Percentiles rank a stretch among this genome's conserved stretches.
phyloP scores from a whole-genome alignment of 2,113 vertebrate species.

The Azemiops feae region DNA sequence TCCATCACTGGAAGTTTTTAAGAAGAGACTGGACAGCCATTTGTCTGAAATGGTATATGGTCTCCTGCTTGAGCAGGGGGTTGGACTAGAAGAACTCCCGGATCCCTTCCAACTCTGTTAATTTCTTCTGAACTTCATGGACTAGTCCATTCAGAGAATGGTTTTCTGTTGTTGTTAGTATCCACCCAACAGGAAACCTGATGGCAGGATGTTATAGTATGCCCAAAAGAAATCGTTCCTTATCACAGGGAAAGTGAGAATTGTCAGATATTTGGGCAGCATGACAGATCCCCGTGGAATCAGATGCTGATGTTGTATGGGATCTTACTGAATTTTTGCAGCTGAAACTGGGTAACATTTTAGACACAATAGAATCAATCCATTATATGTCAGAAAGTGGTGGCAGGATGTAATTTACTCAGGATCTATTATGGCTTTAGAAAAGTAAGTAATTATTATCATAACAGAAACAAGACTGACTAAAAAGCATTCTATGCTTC shows the following conservation, averaged over 20 bases:
- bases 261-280: not conserved
- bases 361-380: not conserved
- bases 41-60: not conserved
- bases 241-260: not conserved
- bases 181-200: not conserved
- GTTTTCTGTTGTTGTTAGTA: not conserved
- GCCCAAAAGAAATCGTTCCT: not conserved
- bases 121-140: not conserved
- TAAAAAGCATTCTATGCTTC: not conserved
- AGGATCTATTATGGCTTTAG: slow-evolving; percentile 12
- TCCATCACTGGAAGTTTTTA: not conserved
- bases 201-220: not conserved
- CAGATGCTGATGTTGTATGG: not conserved
- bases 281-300: not conserved
- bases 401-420: slow-evolving; percentile 22
- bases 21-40: not conserved
- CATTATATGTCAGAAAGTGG: not conserved
- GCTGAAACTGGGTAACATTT: not conserved
- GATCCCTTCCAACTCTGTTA: not conserved
- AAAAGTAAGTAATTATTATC: not conserved
- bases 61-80: not conserved
- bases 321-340: not conserved
- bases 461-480: not conserved
- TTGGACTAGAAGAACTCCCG: not conserved
- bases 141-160: not conserved